Conservation (phyloP, 2,113 vertebrate genomes). For the Caranx melampygus region DNA sequence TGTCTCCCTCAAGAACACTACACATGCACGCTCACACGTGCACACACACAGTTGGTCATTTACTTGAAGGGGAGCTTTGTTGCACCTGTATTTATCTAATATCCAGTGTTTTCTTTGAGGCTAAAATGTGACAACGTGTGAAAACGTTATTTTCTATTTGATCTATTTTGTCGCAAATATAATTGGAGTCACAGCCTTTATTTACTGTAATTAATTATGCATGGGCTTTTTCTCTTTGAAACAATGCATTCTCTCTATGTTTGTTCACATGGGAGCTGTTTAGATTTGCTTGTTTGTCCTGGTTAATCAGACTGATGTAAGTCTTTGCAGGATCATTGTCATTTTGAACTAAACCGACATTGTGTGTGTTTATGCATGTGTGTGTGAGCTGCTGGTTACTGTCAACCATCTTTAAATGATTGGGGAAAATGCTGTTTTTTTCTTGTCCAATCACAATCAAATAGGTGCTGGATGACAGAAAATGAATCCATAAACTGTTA, state of each 20-base stretch:
- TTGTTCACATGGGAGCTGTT: conserved; percentile 57
- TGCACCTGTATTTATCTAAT: conserved; percentile 14
- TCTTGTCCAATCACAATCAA: neutral
- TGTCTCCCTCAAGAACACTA: conserved; percentile 57
- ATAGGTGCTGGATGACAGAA: neutral
- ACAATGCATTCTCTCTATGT: conserved; percentile 56
- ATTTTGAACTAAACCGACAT: conserved; percentile 18
- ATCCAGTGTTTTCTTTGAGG: conserved; percentile 19
- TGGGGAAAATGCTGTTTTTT: neutral
- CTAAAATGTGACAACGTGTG: conserved; percentile 49
- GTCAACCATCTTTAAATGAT: neutral
- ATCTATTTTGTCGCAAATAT: conserved; percentile 59
- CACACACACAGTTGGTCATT: neutral
- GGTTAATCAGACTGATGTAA: conserved; percentile 51
- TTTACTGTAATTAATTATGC: conserved; percentile 68
- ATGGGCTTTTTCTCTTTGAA: conserved; percentile 55
- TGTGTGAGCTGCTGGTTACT: neutral
- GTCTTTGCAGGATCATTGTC: conserved; percentile 32
- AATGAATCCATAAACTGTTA: neutral
- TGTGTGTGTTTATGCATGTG: neutral
- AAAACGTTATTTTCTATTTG: conserved; percentile 68
- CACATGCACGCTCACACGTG: neutral
- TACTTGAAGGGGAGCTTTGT: conserved; percentile 30
- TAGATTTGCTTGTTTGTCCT: conserved; percentile 63
- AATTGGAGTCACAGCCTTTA: conserved; percentile 67